Base-by-base conservation (phyloP, 2,888 invertebrate species). In the Sisyra terminalis region DNA sequence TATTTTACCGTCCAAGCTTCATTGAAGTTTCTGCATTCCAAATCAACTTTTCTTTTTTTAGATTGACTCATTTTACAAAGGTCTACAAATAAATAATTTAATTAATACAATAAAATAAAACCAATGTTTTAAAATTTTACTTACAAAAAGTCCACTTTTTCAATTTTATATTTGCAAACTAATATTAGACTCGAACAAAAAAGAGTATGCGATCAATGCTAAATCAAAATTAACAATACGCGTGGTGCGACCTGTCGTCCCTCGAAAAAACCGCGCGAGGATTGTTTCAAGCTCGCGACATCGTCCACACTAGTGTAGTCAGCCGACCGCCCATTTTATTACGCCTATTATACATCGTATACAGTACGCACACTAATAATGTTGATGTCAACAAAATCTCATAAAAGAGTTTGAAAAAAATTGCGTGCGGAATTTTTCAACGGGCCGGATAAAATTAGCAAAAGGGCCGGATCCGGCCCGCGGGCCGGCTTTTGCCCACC, bases 41-140 rank as follows among this genome's bases (percentile, higher is more conserved):
- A n/a, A n/a, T 32, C 32, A 32, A 32, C 14, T 32, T 32, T 32
- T 32, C 32, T 32, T 32, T 32, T 32, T 32, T 32, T 32, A 32
- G n/a, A 32, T 14, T 13, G 24, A 24, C 24, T 24, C 24, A 24
- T 24, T 24, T 24, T 24, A 24, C 24, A 24, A 24, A 24, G 24
- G 24, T 24, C 24, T 32, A 32, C n/a, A n/a, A 13, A 32, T 13
- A 32, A 32, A 32, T 13, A 32, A 32, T n/a, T 32, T 32, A 14
- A 13, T 32, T 14, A 32, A 14, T 32, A 32, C 14, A 32, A 32
- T 32, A 14, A 13, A 13, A 32, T 32, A 13, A 13, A 13, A 32
- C n/a, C n/a, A 32, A 13, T 13, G 32, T 14, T 32, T 32, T 32
- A 32, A 32, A 32, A 32, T 13, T 32, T 13, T 32, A 32, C 32